These are phyloP conservation scores for Epistrophe eligans DNA, from an alignment of 2,888 invertebrate species.

Conservation along the genomic window DNA sequence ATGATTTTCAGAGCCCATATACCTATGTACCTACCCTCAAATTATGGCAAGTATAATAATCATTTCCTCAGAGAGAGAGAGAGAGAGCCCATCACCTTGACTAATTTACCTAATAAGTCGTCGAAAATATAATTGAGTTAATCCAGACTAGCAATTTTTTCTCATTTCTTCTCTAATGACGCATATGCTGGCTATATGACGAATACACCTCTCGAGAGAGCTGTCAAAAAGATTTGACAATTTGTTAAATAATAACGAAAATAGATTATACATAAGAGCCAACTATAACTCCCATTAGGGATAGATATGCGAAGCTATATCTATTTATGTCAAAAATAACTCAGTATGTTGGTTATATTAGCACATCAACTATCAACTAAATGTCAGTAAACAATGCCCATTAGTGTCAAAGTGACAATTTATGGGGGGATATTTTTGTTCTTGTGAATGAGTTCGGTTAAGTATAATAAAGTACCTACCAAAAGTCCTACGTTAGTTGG, in stretches of 20 bases:
- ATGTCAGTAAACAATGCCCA: slow-evolving; percentile 47
- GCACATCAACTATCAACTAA: slow-evolving; percentile 22
- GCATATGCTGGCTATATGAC: neutral
- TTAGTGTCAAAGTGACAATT: slow-evolving; percentile 61
- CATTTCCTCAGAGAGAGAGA: no score
- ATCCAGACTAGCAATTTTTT: neutral
- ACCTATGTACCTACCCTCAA: neutral
- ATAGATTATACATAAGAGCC: slow-evolving; percentile 3
- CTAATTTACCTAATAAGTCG: neutral
- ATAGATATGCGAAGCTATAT: neutral
- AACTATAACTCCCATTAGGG: neutral
- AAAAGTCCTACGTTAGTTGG: no score
- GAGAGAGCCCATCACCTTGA: neutral
- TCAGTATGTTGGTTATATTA: neutral
- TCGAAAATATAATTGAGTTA: neutral
- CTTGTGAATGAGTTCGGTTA: neutral
- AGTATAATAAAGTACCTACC: neutral
- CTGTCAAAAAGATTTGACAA: slow-evolving; percentile 24
- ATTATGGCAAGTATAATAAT: slow-evolving; percentile 11
- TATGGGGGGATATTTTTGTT: slow-evolving; percentile 17
- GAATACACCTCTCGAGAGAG: neutral
- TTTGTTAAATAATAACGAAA: slow-evolving; percentile 3
- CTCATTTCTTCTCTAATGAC: neutral
- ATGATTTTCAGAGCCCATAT: neutral
- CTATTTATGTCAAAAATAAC: slow-evolving; percentile 11